Percentiles rank a stretch among this genome's conserved stretches.
Evolutionary conservation across 2,113 vertebrate species (phyloP).

Genomic region (Tichodroma muraria): DNA sequence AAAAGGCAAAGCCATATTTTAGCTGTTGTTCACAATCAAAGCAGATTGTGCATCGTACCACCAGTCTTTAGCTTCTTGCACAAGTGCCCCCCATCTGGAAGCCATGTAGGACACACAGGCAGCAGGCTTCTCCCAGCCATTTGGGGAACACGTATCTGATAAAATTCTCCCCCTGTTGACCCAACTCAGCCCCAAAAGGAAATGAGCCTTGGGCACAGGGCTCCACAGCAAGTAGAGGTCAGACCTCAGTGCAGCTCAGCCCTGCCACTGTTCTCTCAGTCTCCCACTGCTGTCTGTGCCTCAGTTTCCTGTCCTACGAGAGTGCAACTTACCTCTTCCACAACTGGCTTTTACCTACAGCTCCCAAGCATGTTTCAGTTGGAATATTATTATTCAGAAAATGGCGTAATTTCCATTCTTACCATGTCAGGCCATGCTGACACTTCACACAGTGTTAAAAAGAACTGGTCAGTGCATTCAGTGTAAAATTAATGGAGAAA

Average conservation of each 20-base stretch:
- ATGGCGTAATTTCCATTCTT: not conserved
- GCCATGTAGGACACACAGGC: not conserved
- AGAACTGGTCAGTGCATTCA: not conserved
- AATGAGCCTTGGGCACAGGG: fast-evolving
- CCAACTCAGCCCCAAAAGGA: fast-evolving
- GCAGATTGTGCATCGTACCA: not conserved
- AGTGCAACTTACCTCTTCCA: not conserved
- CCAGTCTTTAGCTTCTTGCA: not conserved
- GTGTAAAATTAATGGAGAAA: not conserved
- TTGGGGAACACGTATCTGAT: not conserved
- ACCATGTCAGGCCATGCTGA: not conserved
- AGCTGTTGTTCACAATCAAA: not conserved
- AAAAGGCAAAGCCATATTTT: not conserved
- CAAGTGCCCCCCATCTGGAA: not conserved
- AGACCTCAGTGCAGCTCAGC: not conserved
- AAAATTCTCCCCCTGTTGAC: not conserved
- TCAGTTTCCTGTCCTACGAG: not conserved
- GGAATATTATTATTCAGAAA: not conserved
- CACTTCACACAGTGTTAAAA: not conserved
- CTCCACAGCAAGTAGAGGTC: not conserved
- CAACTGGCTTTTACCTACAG: not conserved
- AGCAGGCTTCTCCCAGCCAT: fast-evolving
- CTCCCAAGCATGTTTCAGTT: not conserved
- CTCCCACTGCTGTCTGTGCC: not conserved
- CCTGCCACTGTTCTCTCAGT: not conserved